phyloP scores from a whole-genome alignment of 1,140 invertebrate species.

The Solenopsis invicta region DNA sequence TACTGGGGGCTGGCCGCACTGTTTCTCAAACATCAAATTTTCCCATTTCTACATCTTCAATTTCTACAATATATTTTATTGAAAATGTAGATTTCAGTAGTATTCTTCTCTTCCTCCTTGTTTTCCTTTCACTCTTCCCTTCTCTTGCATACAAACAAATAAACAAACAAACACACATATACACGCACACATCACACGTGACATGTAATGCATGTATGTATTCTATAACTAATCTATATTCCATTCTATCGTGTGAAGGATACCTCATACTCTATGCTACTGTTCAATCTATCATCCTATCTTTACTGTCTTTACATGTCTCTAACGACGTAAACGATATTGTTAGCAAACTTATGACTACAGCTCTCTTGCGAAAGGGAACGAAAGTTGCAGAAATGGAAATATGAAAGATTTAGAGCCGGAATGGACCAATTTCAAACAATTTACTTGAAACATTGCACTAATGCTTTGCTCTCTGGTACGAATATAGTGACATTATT shows the following conservation, averaged over 20 bases:
- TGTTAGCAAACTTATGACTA: slow-evolving; percentile 48
- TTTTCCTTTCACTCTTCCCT: slow-evolving; percentile 56
- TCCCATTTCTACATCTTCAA: background rate
- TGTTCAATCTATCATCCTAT: slow-evolving; percentile 70
- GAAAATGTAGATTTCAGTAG: slow-evolving; percentile 7
- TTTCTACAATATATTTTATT: slow-evolving; percentile 67
- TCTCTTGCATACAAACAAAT: slow-evolving; percentile 53
- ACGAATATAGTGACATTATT: background rate
- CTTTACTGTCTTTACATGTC: slow-evolving; percentile 68
- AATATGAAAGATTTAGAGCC: slow-evolving; percentile 36
- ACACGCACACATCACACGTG: slow-evolving; percentile 37
- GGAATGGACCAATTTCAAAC: slow-evolving; percentile 36
- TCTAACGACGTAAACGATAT: slow-evolving; percentile 57
- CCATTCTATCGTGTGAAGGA: slow-evolving; percentile 36
- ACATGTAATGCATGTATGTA: slow-evolving; percentile 54
- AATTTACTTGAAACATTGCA: slow-evolving; percentile 32
- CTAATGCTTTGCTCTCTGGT: background rate
- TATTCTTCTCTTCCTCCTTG: slow-evolving; percentile 33
- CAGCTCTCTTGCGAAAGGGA: background rate
- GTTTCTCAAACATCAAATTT: slow-evolving; percentile 52
- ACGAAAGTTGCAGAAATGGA: slow-evolving; percentile 27
- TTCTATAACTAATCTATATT: slow-evolving; percentile 58
- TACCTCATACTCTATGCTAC: slow-evolving; percentile 48
- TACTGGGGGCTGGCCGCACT: slow-evolving; percentile 60
- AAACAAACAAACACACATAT: slow-evolving; percentile 47